phyloP scores from a whole-genome alignment of 2,113 vertebrate genomes.

The Phoxinus phoxinus region DNA sequence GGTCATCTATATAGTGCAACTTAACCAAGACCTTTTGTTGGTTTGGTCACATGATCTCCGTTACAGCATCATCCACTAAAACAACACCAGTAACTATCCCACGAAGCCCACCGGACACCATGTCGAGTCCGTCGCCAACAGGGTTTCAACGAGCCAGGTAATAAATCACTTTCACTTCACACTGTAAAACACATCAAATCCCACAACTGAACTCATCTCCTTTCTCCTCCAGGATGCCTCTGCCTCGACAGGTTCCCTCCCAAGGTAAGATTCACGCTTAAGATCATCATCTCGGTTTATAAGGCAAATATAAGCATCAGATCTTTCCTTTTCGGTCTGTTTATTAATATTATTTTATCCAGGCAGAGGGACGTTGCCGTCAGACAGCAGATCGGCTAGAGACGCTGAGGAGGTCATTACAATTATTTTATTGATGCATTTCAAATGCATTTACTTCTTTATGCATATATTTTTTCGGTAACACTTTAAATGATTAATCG shows the following conservation, averaged over 20 bases:
- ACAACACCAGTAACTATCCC: background rate
- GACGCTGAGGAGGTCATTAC: slow-evolving; percentile 67
- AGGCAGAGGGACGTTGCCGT: slow-evolving; percentile 1
- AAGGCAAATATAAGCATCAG: background rate
- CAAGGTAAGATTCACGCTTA: slow-evolving; percentile 66
- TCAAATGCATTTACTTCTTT: background rate
- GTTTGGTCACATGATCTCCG: background rate
- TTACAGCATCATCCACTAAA: slow-evolving; percentile 27
- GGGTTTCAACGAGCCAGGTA: slow-evolving; percentile 67
- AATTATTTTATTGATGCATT: background rate
- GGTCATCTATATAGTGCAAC: background rate
- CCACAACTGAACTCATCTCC: background rate
- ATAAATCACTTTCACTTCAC: slow-evolving; percentile 10
- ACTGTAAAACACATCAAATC: background rate
- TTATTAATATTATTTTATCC: background rate
- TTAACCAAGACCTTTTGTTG: no score
- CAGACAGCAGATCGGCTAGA: background rate
- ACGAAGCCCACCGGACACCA: slow-evolving; percentile 25
- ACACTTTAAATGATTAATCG: no score
- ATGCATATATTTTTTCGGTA: no score
- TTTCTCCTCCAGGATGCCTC: slow-evolving; percentile 62
- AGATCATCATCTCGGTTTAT: background rate
- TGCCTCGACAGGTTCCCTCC: slow-evolving; percentile 46
- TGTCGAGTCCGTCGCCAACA: slow-evolving; percentile 35
- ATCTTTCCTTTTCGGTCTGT: background rate